Conservation (phyloP, 2,888 invertebrate genomes). For the Bedellia somnulentella region DNA sequence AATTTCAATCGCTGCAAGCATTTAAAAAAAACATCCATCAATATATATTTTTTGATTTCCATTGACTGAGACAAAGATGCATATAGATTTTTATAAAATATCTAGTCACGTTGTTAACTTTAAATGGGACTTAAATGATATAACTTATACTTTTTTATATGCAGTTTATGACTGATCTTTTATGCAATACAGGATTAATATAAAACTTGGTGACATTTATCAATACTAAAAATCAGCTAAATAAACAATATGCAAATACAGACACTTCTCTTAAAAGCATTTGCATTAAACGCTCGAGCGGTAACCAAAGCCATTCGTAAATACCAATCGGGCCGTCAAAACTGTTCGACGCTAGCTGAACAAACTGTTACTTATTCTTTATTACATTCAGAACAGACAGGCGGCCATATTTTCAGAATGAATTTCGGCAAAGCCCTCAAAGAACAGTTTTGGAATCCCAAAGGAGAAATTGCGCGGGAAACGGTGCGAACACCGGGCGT, state of each 20-base stretch:
- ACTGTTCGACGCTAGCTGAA: slow-evolving; percentile 13
- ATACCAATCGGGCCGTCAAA: slow-evolving; percentile 14
- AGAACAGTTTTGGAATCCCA: slow-evolving; percentile 31
- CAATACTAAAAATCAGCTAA: not conserved
- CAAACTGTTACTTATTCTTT: slow-evolving; percentile 18
- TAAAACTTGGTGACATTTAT: not conserved
- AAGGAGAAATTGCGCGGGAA: slow-evolving; percentile 23
- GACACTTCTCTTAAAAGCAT: not conserved
- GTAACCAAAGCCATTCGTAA: slow-evolving; percentile 15
- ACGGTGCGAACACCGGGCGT: slow-evolving; percentile 12
- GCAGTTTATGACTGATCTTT: not conserved
- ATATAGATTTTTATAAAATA: too few relatives aligned
- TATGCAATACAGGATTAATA: not conserved
- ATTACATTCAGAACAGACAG: slow-evolving; percentile 24
- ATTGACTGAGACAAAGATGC: too few relatives aligned
- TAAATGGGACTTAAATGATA: too few relatives aligned
- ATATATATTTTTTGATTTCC: too few relatives aligned
- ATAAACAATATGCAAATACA: not conserved
- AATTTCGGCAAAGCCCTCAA: slow-evolving; percentile 28
- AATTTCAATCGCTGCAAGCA: too few relatives aligned
- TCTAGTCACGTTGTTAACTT: too few relatives aligned
- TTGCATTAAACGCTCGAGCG: slow-evolving; percentile 11
- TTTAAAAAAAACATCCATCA: too few relatives aligned
- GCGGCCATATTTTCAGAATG: slow-evolving; percentile 29
- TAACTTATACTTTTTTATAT: too few relatives aligned